Percentiles rank a stretch among this genome's conserved stretches.
Conservation (phyloP, 2,113 vertebrate species). For the Bufo gargarizans region DNA sequence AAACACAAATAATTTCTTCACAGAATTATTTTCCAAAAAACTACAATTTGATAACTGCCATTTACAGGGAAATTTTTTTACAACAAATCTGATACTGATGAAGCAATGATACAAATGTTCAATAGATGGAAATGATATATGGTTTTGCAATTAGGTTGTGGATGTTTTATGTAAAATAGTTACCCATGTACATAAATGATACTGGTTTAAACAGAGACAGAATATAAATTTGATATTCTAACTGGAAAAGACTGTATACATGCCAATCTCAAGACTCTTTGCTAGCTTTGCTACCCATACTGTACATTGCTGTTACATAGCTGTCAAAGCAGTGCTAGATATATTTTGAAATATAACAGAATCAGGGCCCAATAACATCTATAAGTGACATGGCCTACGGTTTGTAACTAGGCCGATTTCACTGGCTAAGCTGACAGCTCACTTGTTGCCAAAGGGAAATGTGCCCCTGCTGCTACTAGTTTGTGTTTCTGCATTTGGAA, state of each 20-base stretch:
- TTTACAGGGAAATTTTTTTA: too few relatives aligned
- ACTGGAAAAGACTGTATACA: background rate
- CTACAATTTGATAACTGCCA: too few relatives aligned
- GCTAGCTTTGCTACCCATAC: background rate
- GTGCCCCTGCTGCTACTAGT: conserved; percentile 44
- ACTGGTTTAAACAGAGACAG: background rate
- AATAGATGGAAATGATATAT: too few relatives aligned
- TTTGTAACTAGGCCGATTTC: conserved; percentile 51
- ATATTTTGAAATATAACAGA: conserved; percentile 40
- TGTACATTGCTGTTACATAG: conserved; percentile 7
- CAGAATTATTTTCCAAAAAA: too few relatives aligned
- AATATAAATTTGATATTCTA: background rate
- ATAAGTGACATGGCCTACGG: conserved; percentile 55
- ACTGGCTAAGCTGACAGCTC: conserved; percentile 55
- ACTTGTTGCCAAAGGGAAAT: conserved; percentile 51
- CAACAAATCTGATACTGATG: too few relatives aligned
- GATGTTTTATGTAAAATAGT: too few relatives aligned
- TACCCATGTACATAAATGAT: background rate
- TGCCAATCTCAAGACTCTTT: background rate
- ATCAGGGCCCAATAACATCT: conserved; percentile 36
- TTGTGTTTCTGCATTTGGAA: conserved; percentile 41
- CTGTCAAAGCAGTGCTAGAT: conserved; percentile 45
- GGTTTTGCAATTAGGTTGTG: too few relatives aligned
- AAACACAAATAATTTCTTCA: too few relatives aligned
- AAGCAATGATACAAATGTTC: too few relatives aligned